Evolutionary conservation across 2,113 vertebrate species (phyloP).

Genomic region (Ptychochromis oligacanthus): DNA sequence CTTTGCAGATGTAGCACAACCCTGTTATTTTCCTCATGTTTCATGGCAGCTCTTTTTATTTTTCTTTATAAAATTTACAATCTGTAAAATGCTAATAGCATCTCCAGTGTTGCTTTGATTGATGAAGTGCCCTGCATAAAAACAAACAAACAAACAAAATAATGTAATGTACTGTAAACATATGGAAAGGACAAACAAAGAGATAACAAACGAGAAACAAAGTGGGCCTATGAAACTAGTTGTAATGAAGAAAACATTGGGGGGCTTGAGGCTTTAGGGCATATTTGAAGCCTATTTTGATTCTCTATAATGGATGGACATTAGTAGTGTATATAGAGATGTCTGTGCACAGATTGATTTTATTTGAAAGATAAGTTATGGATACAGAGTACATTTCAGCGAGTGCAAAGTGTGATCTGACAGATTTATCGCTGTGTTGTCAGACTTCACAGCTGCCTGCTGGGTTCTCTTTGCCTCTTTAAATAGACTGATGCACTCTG

Average conservation of each 20-base stretch:
- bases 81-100: too few relatives aligned
- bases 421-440: background rate
- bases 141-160: background rate
- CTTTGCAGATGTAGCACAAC: too few relatives aligned
- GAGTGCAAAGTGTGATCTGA: background rate
- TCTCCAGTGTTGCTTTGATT: too few relatives aligned
- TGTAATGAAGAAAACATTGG: too few relatives aligned
- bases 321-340: background rate
- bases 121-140: background rate
- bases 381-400: background rate
- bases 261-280: too few relatives aligned
- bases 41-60: too few relatives aligned
- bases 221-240: too few relatives aligned
- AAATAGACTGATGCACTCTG: background rate
- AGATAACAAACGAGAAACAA: too few relatives aligned
- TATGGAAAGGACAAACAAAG: background rate
- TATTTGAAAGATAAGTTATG: background rate
- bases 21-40: too few relatives aligned
- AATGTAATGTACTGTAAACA: background rate
- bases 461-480: constrained; percentile 4
- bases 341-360: background rate
- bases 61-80: too few relatives aligned
- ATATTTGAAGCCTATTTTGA: too few relatives aligned
- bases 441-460: background rate
- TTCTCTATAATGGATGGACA: background rate